A percentile compares a stretch with the other conserved stretches of the same genome.
Conservation (phyloP, 2,888 invertebrate genomes). For the Scelioninae gen. 2 region DNA sequence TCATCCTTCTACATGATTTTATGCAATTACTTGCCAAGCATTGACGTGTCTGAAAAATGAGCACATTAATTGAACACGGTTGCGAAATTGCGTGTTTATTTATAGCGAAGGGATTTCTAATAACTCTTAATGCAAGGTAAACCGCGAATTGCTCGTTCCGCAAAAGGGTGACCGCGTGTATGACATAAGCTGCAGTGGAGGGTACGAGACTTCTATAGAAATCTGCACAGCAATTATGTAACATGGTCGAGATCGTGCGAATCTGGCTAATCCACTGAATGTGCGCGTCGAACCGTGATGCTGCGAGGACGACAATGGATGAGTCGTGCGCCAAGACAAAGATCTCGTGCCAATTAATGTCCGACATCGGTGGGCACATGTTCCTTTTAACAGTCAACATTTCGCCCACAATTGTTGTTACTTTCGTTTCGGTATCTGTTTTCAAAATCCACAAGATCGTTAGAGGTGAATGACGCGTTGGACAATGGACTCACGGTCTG, state of each 20-base stretch:
- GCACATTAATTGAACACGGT: slow-evolving; percentile 16
- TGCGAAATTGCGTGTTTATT: slow-evolving; percentile 32
- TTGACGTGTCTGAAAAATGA: slow-evolving; percentile 17
- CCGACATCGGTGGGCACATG: slow-evolving; percentile 69
- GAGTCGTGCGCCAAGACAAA: slow-evolving; percentile 71
- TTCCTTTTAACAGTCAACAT: slow-evolving; percentile 52
- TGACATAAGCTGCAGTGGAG: slow-evolving; percentile 52
- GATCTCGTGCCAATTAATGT: slow-evolving; percentile 75
- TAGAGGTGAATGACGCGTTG: slow-evolving; percentile 9
- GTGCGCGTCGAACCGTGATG: slow-evolving; percentile 72
- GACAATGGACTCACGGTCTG: background rate
- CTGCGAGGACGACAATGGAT: slow-evolving; percentile 71
- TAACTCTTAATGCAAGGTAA: slow-evolving; percentile 53
- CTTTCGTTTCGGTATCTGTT: slow-evolving; percentile 36
- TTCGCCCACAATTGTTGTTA: slow-evolving; percentile 42
- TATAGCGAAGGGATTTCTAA: slow-evolving; percentile 39
- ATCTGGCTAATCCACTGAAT: slow-evolving; percentile 73
- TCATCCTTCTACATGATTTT: too few species aligned
- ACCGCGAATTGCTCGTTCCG: slow-evolving; percentile 50
- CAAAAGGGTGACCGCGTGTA: slow-evolving; percentile 52
- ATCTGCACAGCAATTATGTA: slow-evolving; percentile 71
- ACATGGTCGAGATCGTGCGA: slow-evolving; percentile 68
- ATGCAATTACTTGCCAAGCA: too few species aligned
- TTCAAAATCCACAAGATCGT: slow-evolving; percentile 45
- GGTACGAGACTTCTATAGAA: slow-evolving; percentile 66